phyloP scores from a whole-genome alignment of 2,113 vertebrate genomes.

The Aspiorhynchus laticeps region DNA sequence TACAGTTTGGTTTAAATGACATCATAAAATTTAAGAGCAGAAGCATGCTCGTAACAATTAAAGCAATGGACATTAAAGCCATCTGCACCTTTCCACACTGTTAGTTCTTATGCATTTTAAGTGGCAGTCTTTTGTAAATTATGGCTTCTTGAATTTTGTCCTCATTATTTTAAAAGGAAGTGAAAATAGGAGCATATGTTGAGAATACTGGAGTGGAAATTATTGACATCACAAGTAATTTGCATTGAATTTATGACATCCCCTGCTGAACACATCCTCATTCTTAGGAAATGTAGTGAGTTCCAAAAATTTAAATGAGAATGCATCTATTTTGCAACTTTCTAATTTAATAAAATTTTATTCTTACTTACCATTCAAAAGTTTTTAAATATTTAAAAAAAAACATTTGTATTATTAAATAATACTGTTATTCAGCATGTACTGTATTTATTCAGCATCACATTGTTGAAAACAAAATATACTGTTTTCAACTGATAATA shows the following conservation, averaged over 20 bases:
- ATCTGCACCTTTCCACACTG: neutral
- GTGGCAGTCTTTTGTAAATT: neutral
- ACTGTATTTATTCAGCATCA: too few relatives aligned
- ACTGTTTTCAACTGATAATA: neutral
- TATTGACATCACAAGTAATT: constrained; percentile 1
- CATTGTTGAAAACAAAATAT: neutral
- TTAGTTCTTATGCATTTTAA: constrained; percentile 16
- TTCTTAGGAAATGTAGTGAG: neutral
- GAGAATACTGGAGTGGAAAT: constrained; percentile 7
- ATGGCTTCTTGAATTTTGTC: constrained; percentile 9
- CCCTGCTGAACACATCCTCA: neutral
- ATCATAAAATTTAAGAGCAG: constrained; percentile 3
- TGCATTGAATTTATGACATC: constrained; percentile 2
- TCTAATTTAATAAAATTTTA: neutral
- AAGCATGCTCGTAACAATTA: constrained; percentile 16
- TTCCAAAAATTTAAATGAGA: neutral
- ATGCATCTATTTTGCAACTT: neutral
- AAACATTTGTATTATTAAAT: too few relatives aligned
- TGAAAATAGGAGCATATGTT: constrained; percentile 7
- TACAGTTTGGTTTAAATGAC: neutral
- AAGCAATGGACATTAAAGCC: constrained; percentile 12
- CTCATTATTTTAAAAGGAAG: neutral
- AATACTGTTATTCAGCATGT: neutral
- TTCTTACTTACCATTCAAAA: neutral
- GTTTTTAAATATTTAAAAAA: neutral